Evolutionary conservation across 2,797 vertebrate genomes (phyloP), one percentile per base, ranked within the genome.

Genomic region (Aulostomus chinensis): DNA sequence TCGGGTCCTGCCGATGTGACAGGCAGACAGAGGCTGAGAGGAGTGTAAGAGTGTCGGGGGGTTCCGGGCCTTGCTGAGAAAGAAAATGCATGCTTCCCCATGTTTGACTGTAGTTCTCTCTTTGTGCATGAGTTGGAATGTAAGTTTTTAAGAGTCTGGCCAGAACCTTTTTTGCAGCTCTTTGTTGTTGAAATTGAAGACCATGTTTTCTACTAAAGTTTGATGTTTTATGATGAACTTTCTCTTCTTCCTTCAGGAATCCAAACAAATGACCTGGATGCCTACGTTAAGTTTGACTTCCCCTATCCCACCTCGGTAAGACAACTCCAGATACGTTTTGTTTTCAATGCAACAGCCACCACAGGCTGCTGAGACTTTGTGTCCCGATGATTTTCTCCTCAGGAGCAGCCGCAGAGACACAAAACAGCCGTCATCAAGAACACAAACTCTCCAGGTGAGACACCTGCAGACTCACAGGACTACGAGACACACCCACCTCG

Each of bases 341-440:
- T 6, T 37, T 56, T 2, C 0, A 14, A 4, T n/a, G 14, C 34
- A 2, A 4, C 7, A 2, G 4, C 3, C 11, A 0, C n/a, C 4
- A 0, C 15, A 0, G 9, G 11, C 26, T 16, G 8, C 13, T 5
- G 32, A 28, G 7, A 18, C 1, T 53, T 15, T 5, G 2, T 7
- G 24, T 49, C 25, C 1, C 51, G 11, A 32, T 14, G 3, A 4
- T 28, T 35, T 47, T 28, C 31, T 11, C 51, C 8, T 4, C 70
- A 98, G 97, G 97, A 99, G 34, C 95, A 98, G 82, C 90, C 96
- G 31, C 97, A 98, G 81, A 96, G 91, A 86, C 92, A 92, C 85
- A 98, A 95, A 93, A 98, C 97, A 0, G 37, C 88, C 2, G 95
- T 98, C 57, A 86, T 97, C 66, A 98, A 93, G 86, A 97, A 98